Conservation (phyloP, 2,113 vertebrate genomes). For the Cairina moschata region DNA sequence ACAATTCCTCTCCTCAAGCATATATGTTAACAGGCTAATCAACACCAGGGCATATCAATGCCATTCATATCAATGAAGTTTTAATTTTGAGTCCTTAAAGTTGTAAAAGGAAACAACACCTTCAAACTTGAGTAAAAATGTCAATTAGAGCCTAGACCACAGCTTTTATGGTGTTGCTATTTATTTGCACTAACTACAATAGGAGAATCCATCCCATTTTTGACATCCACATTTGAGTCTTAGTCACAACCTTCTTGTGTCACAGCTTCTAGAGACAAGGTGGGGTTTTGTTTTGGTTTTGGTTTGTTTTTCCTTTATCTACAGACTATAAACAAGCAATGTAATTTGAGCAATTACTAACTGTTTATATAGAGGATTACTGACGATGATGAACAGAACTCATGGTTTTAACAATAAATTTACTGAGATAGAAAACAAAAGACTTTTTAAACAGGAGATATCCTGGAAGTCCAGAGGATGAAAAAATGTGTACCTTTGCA, state of each 20-base stretch:
- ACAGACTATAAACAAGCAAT: not conserved
- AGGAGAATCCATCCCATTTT: not conserved
- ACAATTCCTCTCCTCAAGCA: not conserved
- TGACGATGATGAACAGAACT: not conserved
- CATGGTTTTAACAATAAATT: not conserved
- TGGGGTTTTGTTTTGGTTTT: not conserved
- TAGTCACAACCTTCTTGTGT: not conserved
- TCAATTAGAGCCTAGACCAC: not conserved
- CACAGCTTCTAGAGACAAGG: not conserved
- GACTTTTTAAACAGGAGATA: not conserved
- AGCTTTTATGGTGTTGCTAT: not conserved
- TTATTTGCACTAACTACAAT: not conserved
- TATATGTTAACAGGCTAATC: not conserved
- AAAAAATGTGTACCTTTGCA: not conserved
- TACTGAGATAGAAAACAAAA: not conserved
- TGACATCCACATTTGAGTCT: not conserved
- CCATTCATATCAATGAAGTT: not conserved
- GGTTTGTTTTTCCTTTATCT: not conserved
- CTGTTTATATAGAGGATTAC: not conserved
- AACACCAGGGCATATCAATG: not conserved
- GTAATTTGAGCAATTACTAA: conserved; percentile 15
- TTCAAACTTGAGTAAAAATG: not conserved
- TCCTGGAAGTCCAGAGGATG: not conserved
- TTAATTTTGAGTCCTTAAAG: not conserved
- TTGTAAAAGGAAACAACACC: not conserved